phyloP scores from a whole-genome alignment of 2,113 vertebrate species.

The Rallus limicola region DNA sequence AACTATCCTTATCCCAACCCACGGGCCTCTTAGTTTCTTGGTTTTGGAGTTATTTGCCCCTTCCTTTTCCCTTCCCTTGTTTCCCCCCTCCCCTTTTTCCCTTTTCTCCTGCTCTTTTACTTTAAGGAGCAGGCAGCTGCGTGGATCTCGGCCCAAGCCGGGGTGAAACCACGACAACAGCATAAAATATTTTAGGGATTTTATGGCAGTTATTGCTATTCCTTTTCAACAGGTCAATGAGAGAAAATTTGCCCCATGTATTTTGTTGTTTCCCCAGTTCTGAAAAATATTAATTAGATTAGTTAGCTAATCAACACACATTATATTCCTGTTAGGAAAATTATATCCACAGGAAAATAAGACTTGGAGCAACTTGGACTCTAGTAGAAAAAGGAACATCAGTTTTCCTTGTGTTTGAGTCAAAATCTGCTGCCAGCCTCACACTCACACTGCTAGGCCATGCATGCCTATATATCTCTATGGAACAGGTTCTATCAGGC shows the following conservation, averaged over 20 bases:
- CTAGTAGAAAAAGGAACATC: not conserved
- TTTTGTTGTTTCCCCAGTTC: not conserved
- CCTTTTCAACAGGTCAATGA: not conserved
- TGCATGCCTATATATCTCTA: rapidly evolving
- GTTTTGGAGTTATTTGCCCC: too few species aligned
- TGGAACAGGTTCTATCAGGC: not conserved
- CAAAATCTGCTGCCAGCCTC: not conserved
- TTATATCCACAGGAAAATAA: not conserved
- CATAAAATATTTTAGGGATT: not conserved
- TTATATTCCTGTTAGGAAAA: not conserved
- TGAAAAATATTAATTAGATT: slow-evolving; percentile 2
- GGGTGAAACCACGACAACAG: too few species aligned
- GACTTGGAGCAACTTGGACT: not conserved
- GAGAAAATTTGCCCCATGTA: not conserved
- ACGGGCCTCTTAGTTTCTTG: too few species aligned
- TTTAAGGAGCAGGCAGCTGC: too few species aligned
- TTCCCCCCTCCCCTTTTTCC: too few species aligned
- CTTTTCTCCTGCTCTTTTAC: too few species aligned
- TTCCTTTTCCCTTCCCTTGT: too few species aligned
- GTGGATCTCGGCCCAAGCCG: too few species aligned
- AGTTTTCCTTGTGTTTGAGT: not conserved
- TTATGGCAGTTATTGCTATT: not conserved
- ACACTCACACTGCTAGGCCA: not conserved
- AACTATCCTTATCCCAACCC: too few species aligned
- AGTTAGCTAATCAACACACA: not conserved